Base-by-base conservation (phyloP, 2,888 invertebrate genomes). In the Shargacucullia verbasci region DNA sequence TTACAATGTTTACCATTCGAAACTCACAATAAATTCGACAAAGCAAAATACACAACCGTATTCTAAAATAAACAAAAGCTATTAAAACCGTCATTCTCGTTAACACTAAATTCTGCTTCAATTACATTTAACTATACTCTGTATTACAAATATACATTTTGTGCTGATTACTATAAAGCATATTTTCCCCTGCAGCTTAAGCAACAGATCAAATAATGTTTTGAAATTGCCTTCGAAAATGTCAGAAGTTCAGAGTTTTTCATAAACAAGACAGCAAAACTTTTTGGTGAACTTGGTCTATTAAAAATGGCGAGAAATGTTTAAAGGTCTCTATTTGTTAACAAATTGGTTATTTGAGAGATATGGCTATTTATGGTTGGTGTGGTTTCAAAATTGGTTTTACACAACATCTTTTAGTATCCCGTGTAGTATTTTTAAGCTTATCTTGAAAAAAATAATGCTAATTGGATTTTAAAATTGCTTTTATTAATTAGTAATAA, bases 191-290 rank as follows among this genome's bases (percentile, higher is more conserved):
- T 43, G 27, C 2, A n/a, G 7, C 3, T 34, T 11, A 39, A 50
- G 11, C 35, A 38, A 47, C 12, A 53, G 40, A 45, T 44, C 33
- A 20, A 13, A 7, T 11, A 59, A 52, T 12, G 13, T 41, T 71
- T 60, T 56, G 45, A 50, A 61, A 59, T 55, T 41, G 34, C 38
- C 13, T 47, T 45, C 38, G 35, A 55, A 9, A 64, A 39, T 47
- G 39, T 53, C 65, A 52, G 43, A 63, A 64, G 56, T 65, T 63
- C 35, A 52, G 53, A 56, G 27, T 46, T 27, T 52, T 58, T 67
- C 44, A 31, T 35, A n/a, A n/a, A n/a, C n/a, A n/a, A n/a, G n/a
- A 25, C 2, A 15, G 33, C 33, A 37, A 70, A n/a, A 59, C 34
- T 64, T 66, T 49, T 54, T 56, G 53, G 34, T 57, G 64, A 61